Conservation (phyloP, 2,113 vertebrate species). For the Tragelaphus scriptus region DNA sequence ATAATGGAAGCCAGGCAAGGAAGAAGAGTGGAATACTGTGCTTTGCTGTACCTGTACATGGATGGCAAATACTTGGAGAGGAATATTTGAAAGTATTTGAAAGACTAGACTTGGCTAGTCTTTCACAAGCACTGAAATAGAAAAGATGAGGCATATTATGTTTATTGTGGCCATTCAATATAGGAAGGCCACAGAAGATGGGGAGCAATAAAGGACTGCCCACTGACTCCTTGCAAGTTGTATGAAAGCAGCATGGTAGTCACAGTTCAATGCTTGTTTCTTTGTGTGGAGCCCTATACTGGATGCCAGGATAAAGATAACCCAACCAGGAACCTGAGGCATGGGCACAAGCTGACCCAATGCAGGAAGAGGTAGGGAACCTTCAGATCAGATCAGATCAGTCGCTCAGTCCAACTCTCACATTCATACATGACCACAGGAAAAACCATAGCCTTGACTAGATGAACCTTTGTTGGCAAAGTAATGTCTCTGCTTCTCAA, state of each 20-base stretch:
- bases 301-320: background rate
- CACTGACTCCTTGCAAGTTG: background rate
- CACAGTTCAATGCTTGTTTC: background rate
- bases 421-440: no score
- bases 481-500: no score
- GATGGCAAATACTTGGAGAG: constrained; percentile 11
- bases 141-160: background rate
- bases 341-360: background rate
- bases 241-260: background rate
- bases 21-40: background rate
- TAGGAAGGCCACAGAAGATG: background rate
- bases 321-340: background rate
- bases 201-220: background rate
- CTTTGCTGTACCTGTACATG: background rate
- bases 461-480: no score
- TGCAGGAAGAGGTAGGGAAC: background rate
- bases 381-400: background rate
- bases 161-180: background rate
- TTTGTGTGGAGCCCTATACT: background rate
- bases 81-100: background rate
- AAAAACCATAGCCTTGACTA: no score
- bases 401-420: no score
- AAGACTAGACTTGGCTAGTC: background rate
- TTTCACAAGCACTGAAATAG: background rate
- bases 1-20: background rate